Base-by-base conservation (phyloP, 2,797 vertebrate genomes). In the Cirrhinus mrigala region DNA sequence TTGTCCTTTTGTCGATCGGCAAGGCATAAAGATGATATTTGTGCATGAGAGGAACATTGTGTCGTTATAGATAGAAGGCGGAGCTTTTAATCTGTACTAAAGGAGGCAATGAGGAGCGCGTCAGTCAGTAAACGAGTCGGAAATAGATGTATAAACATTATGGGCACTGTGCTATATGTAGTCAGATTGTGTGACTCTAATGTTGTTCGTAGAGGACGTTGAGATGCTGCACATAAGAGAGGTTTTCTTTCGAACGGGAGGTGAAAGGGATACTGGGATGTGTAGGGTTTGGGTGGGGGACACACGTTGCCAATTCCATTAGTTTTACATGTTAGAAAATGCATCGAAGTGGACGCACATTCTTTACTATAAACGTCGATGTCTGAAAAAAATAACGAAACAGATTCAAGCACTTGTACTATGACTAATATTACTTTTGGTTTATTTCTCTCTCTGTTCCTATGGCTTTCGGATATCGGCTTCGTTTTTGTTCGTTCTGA, bases 291-390 rank as follows among this genome's bases (percentile, higher is more conserved):
- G 77, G 85, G 89, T 8, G 0, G 76, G 90, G 78, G 74, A 88
- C 87, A 89, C 86, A 90, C 86, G 85, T 95, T 96, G 95, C 95
- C 95, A 95, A 94, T 92, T 94, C 90, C 90, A 92, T 91, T 94
- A 94, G 93, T 79, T 88, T 94, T 94, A 88, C 90, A 91, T 92
- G 92, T 93, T 95, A 95, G 93, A 90, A 90, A 92, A 92, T 92
- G 92, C 89, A 81, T 94, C 92, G 91, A 92, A 91, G 89, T 92
- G 93, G 92, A 93, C 93, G 92, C 93, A 93, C 92, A 92, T 93
- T 94, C 92, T 93, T 93, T 93, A 92, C 87, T 94, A 91, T 95
- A 94, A 93, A 93, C 94, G 93, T 95, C 92, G 91, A 91, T 95
- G 94, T 95, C 89, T 92, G 91, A 92, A 94, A 90, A 92, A 90